Conservation (phyloP, 2,797 vertebrate species). For the Aulostomus chinensis region DNA sequence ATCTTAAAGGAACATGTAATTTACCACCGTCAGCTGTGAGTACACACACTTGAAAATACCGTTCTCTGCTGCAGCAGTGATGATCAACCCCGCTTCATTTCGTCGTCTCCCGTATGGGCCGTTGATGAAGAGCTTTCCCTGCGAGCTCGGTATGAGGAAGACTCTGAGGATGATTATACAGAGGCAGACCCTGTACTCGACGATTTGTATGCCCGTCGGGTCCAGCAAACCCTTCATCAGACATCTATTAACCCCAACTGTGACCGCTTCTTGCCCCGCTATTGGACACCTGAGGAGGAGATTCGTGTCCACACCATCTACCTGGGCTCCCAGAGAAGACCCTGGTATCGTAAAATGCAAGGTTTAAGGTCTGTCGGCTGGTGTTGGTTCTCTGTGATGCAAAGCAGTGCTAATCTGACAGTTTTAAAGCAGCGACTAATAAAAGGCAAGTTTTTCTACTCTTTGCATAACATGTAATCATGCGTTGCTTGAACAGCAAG, state of each 20-base stretch:
- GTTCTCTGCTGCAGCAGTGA: slow-evolving; percentile 45
- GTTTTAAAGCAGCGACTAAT: no score
- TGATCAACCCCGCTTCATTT: slow-evolving; percentile 26
- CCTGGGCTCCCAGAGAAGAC: slow-evolving; percentile 85
- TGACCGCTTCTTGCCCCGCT: slow-evolving; percentile 87
- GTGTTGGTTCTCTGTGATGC: slow-evolving; percentile 1
- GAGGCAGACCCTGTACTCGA: slow-evolving; percentile 86
- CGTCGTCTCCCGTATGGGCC: slow-evolving; percentile 10
- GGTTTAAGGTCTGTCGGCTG: slow-evolving; percentile 87
- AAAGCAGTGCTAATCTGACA: slow-evolving; percentile 1
- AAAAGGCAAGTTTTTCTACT: no score
- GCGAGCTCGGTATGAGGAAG: slow-evolving; percentile 70
- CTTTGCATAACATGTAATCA: neutral
- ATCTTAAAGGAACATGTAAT: slow-evolving; percentile 6
- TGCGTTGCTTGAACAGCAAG: slow-evolving; percentile 7
- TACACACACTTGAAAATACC: slow-evolving; percentile 29
- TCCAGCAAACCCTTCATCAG: slow-evolving; percentile 65
- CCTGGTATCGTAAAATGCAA: slow-evolving; percentile 94
- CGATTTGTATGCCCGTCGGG: slow-evolving; percentile 70
- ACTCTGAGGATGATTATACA: slow-evolving; percentile 74
- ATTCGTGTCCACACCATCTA: slow-evolving; percentile 83
- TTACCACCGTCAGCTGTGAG: slow-evolving; percentile 1
- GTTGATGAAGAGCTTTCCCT: slow-evolving; percentile 68
- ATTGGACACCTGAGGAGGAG: slow-evolving; percentile 88
- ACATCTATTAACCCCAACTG: slow-evolving; percentile 71